Conservation (phyloP, 2,888 invertebrate species). For the Gnatocerus cornutus region DNA sequence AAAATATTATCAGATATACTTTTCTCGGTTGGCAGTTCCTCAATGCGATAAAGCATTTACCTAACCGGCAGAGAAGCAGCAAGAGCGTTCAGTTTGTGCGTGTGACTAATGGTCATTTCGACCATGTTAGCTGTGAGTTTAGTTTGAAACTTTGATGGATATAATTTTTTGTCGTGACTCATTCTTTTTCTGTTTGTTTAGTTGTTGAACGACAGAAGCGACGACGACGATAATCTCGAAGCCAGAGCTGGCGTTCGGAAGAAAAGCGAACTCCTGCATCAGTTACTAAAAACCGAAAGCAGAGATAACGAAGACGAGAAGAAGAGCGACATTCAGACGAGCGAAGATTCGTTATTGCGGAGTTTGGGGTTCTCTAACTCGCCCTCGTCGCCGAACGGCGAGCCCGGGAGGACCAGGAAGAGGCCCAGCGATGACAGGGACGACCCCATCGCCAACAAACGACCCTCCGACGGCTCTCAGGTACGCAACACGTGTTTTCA, state of each 20-base stretch:
- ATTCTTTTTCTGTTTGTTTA: conserved; percentile 63
- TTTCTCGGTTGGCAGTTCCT: conserved; percentile 59
- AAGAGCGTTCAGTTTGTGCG: conserved; percentile 24
- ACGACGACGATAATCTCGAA: conserved; percentile 85
- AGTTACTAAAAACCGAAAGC: conserved; percentile 72
- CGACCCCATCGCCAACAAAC: conserved; percentile 70
- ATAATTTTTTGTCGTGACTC: conserved; percentile 14
- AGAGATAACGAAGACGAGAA: conserved; percentile 71
- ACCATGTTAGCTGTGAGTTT: too few species aligned
- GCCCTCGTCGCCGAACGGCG: conserved; percentile 73
- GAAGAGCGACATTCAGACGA: conserved; percentile 67
- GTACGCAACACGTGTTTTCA: conserved; percentile 46
- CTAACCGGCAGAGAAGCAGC: conserved; percentile 38
- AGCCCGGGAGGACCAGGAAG: conserved; percentile 71
- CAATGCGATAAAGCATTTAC: conserved; percentile 54
- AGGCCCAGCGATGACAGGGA: conserved; percentile 78
- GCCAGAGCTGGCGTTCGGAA: conserved; percentile 74
- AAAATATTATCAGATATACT: conserved; percentile 59
- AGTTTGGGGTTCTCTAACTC: conserved; percentile 76
- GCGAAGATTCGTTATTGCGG: conserved; percentile 74
- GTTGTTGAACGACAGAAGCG: conserved; percentile 88
- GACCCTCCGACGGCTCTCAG: conserved; percentile 69
- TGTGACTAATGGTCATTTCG: not conserved
- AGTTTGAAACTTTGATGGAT: not conserved
- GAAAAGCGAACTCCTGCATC: conserved; percentile 77